These are phyloP conservation scores for Macquaria australasica DNA, from an alignment of 2,113 vertebrate species.

Conservation along the genomic window DNA sequence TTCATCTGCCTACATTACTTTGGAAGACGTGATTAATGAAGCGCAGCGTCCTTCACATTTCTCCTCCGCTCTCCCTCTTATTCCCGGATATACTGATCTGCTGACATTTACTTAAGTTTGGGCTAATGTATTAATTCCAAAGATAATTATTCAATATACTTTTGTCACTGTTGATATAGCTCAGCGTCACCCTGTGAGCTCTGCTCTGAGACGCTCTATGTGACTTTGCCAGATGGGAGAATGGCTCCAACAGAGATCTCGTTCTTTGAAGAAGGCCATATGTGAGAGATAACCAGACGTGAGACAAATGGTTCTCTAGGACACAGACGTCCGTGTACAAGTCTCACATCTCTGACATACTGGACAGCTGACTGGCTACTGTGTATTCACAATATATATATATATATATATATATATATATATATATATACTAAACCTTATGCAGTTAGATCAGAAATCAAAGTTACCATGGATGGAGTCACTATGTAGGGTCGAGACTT, in stretches of 20 bases:
- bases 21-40: slow-evolving; percentile 97
- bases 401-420: too few relatives aligned
- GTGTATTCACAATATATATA: background rate
- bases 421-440: background rate
- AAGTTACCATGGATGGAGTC: background rate
- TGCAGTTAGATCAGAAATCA: background rate
- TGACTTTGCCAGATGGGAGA: slow-evolving; percentile 41
- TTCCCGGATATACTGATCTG: slow-evolving; percentile 92
- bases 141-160: slow-evolving; percentile 99
- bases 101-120: slow-evolving; percentile 97
- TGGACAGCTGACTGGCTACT: background rate
- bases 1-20: slow-evolving; percentile 97
- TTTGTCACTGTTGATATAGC: slow-evolving; percentile 98
- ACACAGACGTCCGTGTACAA: slow-evolving; percentile 4
- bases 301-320: slow-evolving; percentile 74
- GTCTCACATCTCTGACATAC: background rate
- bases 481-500: background rate
- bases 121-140: slow-evolving; percentile 97
- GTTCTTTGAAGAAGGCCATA: slow-evolving; percentile 58
- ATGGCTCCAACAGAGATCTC: slow-evolving; percentile 8
- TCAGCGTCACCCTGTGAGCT: slow-evolving; percentile 89
- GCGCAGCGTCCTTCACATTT: slow-evolving; percentile 92
- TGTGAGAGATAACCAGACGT: slow-evolving; percentile 46
- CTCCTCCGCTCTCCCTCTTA: slow-evolving; percentile 86
- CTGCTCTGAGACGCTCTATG: slow-evolving; percentile 50